Percentiles rank a stretch among this genome's conserved stretches.
phyloP scores from a whole-genome alignment of 2,888 invertebrate species.

The Caenorhabditis uteleia region DNA sequence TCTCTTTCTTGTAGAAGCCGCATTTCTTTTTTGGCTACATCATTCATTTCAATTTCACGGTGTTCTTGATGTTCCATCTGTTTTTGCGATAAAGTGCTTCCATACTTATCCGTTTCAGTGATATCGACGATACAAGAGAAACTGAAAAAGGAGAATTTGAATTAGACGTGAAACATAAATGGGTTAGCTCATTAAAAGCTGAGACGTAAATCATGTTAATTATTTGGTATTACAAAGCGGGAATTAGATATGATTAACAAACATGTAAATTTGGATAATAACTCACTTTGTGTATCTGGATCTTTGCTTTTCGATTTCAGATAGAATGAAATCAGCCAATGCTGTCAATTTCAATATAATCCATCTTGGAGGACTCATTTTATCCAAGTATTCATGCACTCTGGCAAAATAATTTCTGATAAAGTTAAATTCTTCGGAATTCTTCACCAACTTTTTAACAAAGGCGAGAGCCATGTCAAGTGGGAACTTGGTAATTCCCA shows the following conservation, averaged over 20 bases:
- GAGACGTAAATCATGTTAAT: constrained; percentile 3
- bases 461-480: constrained; percentile 44
- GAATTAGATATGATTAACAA: not conserved
- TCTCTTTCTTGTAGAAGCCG: constrained; percentile 39
- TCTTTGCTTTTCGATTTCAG: constrained; percentile 50
- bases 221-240: not conserved
- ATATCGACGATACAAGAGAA: constrained; percentile 53
- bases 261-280: not conserved
- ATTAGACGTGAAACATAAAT: no score
- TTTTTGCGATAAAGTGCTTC: constrained; percentile 11
- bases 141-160: constrained; percentile 15
- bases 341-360: constrained; percentile 35
- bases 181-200: no score
- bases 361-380: constrained; percentile 45
- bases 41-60: constrained; percentile 46
- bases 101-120: constrained; percentile 36
- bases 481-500: constrained; percentile 51
- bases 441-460: constrained; percentile 50
- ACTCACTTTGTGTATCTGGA: constrained; percentile 40
- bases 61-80: constrained; percentile 24
- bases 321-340: constrained; percentile 47
- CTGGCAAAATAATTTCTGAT: constrained; percentile 29
- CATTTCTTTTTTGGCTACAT: constrained; percentile 46
- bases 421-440: no score
- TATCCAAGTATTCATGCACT: constrained; percentile 37